Base-by-base conservation (phyloP, 2,113 vertebrate genomes). In the Diglossa brunneiventris region DNA sequence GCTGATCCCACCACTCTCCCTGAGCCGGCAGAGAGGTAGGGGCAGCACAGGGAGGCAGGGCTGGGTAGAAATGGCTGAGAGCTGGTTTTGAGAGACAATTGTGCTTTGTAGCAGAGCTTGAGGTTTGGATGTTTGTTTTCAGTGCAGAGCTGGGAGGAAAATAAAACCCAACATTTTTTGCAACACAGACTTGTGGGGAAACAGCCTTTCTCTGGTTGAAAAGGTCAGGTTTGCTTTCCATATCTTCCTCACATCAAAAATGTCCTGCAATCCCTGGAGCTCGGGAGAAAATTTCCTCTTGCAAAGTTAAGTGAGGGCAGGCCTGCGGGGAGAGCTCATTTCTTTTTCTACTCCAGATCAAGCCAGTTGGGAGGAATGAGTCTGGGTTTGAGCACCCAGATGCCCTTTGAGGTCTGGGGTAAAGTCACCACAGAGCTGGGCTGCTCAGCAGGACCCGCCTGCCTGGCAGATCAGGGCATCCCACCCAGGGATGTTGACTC, bases 151-250 rank as follows among this genome's bases (percentile, higher is more conserved):
- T 42, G 76, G 69, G 62, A 96, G 73, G 86, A 87, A 96, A 97
- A 83, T 64, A 94, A 93, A 96, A 84, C 66, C 56, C 62, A 61
- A 44, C 69, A 63, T 89, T 90, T 92, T 96, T 84, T 77, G 85
- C 0, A 0, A 82, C 66, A 87, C 30, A 66, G 69, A 53, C 86
- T 94, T 90, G 86, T 73, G 58, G 53, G 66, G 94, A 95, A 96
- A 94, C 46, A 75, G 86, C 87, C 31, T 49, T 75, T 49, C 68
- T 78, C 52, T 24, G 47, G 94, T 92, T 95, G 90, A 94, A 96
- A 96, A 96, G 96, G 96, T 97, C 94, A 95, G 77, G 83, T 79
- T 97, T 94, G 62, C 91, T 97, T 96, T 94, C 81, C 80, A 62
- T 94, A 93, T 94, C 94, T 96, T 86, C 11, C 66, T 92, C 35